phyloP scores from a whole-genome alignment of 2,797 vertebrate species.

The Nyctibius grandis region DNA sequence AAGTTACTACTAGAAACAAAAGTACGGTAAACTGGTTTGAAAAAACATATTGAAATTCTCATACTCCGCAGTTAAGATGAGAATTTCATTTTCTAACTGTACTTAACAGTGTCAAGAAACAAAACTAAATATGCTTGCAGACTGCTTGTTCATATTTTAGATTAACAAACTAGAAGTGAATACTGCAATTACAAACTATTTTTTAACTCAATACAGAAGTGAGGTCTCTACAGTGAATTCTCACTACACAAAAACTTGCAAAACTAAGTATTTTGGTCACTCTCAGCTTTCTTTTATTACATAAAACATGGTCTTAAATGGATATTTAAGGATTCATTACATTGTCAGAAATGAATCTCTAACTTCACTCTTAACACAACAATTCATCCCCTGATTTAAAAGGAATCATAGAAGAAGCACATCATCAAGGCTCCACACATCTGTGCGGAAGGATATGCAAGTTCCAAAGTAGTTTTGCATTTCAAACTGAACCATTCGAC shows the following conservation, averaged over 20 bases:
- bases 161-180: neutral
- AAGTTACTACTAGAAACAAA: slow-evolving; percentile 69
- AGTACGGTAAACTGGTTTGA: slow-evolving; percentile 49
- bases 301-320: neutral
- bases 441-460: slow-evolving; percentile 36
- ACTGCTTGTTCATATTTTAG: neutral
- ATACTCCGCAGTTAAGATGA: neutral
- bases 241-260: neutral
- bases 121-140: neutral
- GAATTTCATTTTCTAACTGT: slow-evolving; percentile 33
- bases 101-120: neutral
- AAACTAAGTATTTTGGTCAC: neutral
- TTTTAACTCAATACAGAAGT: neutral
- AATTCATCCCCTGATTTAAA: slow-evolving; percentile 14
- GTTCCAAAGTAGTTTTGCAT: slow-evolving; percentile 38
- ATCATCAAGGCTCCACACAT: slow-evolving; percentile 30
- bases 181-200: neutral
- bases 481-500: slow-evolving; percentile 43
- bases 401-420: slow-evolving; percentile 33
- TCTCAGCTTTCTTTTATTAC: neutral
- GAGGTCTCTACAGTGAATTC: neutral
- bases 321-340: slow-evolving; percentile 1
- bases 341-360: neutral
- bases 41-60: slow-evolving; percentile 50
- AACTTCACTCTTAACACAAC: neutral